Evolutionary conservation across 30 jellyfish, hydroid and myxozoan genomes (phyloP), one percentile per base, ranked within the genome.

Genomic region (Hydractinia symbiolongicarpus): DNA sequence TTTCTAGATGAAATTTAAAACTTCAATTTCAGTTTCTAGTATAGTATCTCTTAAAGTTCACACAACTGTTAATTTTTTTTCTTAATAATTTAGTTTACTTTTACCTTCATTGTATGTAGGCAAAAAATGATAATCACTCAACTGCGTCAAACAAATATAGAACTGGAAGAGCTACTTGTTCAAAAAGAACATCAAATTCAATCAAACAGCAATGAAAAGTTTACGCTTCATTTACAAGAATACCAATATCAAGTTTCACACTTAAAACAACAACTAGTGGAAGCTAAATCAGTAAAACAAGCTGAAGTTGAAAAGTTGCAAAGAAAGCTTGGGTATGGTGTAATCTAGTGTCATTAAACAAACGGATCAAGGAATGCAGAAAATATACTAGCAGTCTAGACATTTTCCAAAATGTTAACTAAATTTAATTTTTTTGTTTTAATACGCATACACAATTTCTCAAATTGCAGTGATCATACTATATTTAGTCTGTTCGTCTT

Each of bases 301-400:
- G 91, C 53, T 11, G 96, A 89, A 58, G 76, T 89, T 11, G 96
- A 89, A 62, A 89, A 76, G 74, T 82, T 89, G 52, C 94, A 83
- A 73, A 72, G 67, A 88, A 84, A 83, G 55, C 82, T 89, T 5
- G 96, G 96, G 96, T 89, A 8, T 8, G 86, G 62, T 4, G 16
- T 7, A 49, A 66, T 67, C 73, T 80, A 30, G 44, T 30, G 44
- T 30, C 44, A 30, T 30, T 30, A 30, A 30, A 30, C 44, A 30
- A 30, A 30, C 44, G 1, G 44, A 30, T 30, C 44, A 30, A 30
- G 44, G 44, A 30, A 30, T 30, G 44, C 44, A 30, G 2, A 30
- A 30, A 30, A 30, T 30, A 30, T 30, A 30, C 44, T 30, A 30
- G 44, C 44, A 30, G 44, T 30, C 44, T 30, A 30, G 44, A 30